Base-by-base conservation (phyloP, 2,113 vertebrate genomes). In the Varanus salvator region DNA sequence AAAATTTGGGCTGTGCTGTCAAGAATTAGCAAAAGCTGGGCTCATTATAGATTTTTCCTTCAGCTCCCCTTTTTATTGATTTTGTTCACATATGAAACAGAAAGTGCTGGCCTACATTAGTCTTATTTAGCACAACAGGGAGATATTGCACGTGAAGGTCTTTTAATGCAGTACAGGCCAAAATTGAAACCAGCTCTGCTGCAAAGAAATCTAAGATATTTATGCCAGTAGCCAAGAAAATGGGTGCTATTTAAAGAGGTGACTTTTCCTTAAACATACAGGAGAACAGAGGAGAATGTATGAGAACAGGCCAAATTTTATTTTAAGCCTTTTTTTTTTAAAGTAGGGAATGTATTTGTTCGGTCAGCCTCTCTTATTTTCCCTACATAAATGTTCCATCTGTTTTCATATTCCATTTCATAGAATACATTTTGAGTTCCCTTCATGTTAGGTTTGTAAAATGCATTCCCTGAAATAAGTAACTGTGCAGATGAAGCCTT, bases 1-100 rank as follows among this genome's bases (percentile, higher is more conserved):
- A 90, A 83, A 93, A 90, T 87, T 90, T 92, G 85, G 84, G 74
- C 84, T 23, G 5, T 80, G 38, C 34, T 57, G 0, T 90, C 90
- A 48, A 89, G 84, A 84, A 77, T 77, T 87, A 77, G 74, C 29
- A 7, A 77, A 75, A 90, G 80, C 68, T 54, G 64, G 86, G 34
- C 80, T 91, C 80, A 90, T 23, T 71, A 85, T 2, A 54, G 7
- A 48, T 84, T 84, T 92, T 80, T 15, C 57, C 87, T 93, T 82
- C 64, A 86, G 88, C 88, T n/a, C 25, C 82, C 8, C 1, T 93
- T 91, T 80, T 9, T 69, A 6, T 92, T 90, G 86, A 6, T 84
- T 91, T 50, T 85, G 8, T 82, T 60, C 6, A 85, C 86, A 66
- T 92, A 69, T 81, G 74, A 75, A 87, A 87, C 21, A 86, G 82